Base-by-base conservation (phyloP, 2,797 vertebrate species). In the Ptychadena robeensis region DNA sequence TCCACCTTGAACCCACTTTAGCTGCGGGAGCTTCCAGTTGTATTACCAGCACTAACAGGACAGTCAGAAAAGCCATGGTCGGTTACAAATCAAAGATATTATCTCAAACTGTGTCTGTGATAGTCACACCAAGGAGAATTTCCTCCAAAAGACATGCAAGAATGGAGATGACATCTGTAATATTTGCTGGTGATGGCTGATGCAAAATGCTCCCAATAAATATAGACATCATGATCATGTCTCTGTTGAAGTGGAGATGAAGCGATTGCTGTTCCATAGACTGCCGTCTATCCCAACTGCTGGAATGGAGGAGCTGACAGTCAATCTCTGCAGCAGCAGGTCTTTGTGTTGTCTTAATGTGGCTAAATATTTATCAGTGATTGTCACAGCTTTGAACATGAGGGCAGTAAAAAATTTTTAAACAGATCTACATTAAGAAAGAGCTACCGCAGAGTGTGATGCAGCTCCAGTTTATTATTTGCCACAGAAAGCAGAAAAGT, bases 1-100 rank as follows among this genome's bases (percentile, higher is more conserved):
- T 97, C 96, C 96, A 96, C 95, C 95, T 97, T 95, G 96, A 95
- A 91, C 94, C 94, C 81, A 93, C 92, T 93, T 92, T 97, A 88
- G 95, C 94, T 88, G 87, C 92, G 74, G 93, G 90, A 90, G 94
- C 92, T 85, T 88, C 89, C 44, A 53, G 44, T 10, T 27, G 59
- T 25, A 61, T 61, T 61, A 61, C 10, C n/a, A 61, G 59, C 25
- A 61, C 59, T 27, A 97, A 88, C 91, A 95, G 86, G 91, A 95
- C 92, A 87, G 93, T 86, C 90, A 93, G 81, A 75, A 91, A 86
- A 87, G 92, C 93, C 95, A 96, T 97, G 87, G 90, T 92, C 90
- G 90, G 91, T 90, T 87, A 86, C 66, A 32, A 75, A 48, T 40
- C 2, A 82, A 9, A 7, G 86, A 79, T 73, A 71, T 31, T 38